Evolutionary conservation across 2,888 invertebrate genomes (phyloP).

Genomic region (Sturmia bella): DNA sequence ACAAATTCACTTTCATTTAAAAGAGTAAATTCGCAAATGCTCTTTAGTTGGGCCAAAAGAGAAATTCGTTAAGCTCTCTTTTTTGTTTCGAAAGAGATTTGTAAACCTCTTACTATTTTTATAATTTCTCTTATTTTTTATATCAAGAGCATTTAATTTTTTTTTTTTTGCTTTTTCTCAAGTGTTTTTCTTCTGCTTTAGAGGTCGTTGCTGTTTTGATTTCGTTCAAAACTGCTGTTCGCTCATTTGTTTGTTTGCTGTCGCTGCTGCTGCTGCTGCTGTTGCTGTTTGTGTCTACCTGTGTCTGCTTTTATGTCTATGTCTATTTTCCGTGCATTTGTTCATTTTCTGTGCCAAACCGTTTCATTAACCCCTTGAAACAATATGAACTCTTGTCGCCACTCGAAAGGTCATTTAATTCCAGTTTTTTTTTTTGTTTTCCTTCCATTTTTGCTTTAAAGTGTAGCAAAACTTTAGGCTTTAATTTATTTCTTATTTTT

Average conservation of each 20-base stretch:
- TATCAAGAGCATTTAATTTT: slow-evolving; percentile 32
- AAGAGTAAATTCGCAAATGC: slow-evolving; percentile 17
- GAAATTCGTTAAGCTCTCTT: background rate
- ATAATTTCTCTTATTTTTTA: background rate
- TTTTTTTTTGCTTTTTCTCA: background rate
- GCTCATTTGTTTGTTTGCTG: no score
- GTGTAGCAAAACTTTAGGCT: slow-evolving; percentile 41
- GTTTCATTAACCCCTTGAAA: slow-evolving; percentile 81
- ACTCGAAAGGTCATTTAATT: slow-evolving; percentile 65
- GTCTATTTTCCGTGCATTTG: slow-evolving; percentile 52
- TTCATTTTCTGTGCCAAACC: slow-evolving; percentile 80
- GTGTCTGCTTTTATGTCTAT: slow-evolving; percentile 21
- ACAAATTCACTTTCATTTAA: slow-evolving; percentile 69
- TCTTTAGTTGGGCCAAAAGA: background rate
- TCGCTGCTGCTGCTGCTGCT: slow-evolving; percentile 19
- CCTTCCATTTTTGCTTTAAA: slow-evolving; percentile 10
- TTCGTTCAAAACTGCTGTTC: slow-evolving; percentile 29
- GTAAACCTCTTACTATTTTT: background rate
- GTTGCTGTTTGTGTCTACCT: slow-evolving; percentile 45
- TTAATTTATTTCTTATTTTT: slow-evolving; percentile 21
- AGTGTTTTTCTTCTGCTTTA: slow-evolving; percentile 52
- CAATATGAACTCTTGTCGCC: slow-evolving; percentile 67
- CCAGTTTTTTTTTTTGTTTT: slow-evolving; percentile 25
- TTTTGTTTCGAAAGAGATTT: background rate
- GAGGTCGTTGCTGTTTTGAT: slow-evolving; percentile 64